Evolutionary conservation across 2,113 vertebrate species (phyloP).

Genomic region (Pycnonotus jocosus): DNA sequence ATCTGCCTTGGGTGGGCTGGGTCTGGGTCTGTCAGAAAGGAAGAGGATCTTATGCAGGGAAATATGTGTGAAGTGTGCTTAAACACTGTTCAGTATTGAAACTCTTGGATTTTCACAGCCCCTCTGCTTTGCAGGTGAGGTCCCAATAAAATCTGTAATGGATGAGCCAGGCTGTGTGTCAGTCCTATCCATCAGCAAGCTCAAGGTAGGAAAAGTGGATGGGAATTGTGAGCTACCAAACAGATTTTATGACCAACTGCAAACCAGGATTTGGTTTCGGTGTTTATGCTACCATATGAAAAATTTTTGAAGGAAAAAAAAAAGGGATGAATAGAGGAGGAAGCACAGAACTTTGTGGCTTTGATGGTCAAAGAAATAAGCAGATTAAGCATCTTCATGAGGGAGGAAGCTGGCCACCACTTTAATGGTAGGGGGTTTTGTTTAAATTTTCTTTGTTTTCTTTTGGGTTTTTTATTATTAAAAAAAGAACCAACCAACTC

Average conservation of each 20-base stretch:
- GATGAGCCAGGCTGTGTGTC: background rate
- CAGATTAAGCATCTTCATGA: background rate
- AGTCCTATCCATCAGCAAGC: background rate
- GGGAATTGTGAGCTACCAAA: background rate
- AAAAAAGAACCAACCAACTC: background rate
- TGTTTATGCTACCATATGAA: background rate
- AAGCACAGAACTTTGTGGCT: background rate
- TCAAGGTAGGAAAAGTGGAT: background rate
- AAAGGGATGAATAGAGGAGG: background rate
- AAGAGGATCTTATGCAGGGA: background rate
- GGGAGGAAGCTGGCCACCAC: background rate
- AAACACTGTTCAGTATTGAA: background rate
- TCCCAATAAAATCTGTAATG: background rate
- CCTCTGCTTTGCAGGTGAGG: background rate
- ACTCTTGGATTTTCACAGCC: background rate
- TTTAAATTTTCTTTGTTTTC: background rate
- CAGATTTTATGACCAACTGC: background rate
- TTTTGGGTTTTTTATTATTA: background rate
- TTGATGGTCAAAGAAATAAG: background rate
- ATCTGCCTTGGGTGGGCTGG: background rate
- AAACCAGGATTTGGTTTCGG: background rate
- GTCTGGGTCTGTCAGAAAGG: background rate
- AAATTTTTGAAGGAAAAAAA: background rate
- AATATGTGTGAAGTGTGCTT: background rate
- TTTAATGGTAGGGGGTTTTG: accelerated